Base-by-base conservation (phyloP, 2,888 invertebrate genomes). In the Ophioninae sp. region DNA sequence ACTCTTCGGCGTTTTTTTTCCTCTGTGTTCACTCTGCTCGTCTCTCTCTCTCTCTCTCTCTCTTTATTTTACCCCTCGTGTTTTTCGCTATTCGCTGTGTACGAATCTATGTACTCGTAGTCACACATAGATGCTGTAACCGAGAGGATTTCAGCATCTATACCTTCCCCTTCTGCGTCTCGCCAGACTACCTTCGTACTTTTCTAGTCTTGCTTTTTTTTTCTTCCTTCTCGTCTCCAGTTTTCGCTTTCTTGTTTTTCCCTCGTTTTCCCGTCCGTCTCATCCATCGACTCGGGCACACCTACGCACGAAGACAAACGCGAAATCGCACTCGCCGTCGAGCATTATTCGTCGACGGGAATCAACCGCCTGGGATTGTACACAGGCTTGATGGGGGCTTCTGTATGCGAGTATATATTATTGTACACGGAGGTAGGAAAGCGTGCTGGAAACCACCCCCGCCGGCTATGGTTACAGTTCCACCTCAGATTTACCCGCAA, bases 191-290 rank as follows among this genome's bases (percentile, higher is more conserved):
- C 77, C 41, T 56, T 67, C 13, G 56, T 73, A 58, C 75, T 51
- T 83, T 86, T 86, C 61, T 81, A 58, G 78, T 44, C 59, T 75
- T 23, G 80, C 74, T 82, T 41, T 77, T 77, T 77, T 77, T 75
- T 59, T 77, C 41, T 20, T 58, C 69, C 63, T 23, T 51, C 72
- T 63, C 39, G 59, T n/a, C 77, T 71, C 10, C 76, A 22, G 59
- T 23, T 64, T 67, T 64, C 78, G 58, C 71, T 69, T 76, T 74
- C 58, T 79, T 76, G n/a, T 63, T 63, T 74, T 80, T 68, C 79
- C 78, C 82, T 84, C 79, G 65, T 81, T 82, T 83, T 81, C 73
- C 76, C 79, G 44, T 77, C 39, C 75, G 72, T 74, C 59, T 68
- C 65, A 58, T 67, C 74, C 85, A 79, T 74, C 72, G 58, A 79